A percentile compares a stretch with the other conserved stretches of the same genome.
Conservation (phyloP, 1,140 invertebrate genomes). For the Capitella teleta region DNA sequence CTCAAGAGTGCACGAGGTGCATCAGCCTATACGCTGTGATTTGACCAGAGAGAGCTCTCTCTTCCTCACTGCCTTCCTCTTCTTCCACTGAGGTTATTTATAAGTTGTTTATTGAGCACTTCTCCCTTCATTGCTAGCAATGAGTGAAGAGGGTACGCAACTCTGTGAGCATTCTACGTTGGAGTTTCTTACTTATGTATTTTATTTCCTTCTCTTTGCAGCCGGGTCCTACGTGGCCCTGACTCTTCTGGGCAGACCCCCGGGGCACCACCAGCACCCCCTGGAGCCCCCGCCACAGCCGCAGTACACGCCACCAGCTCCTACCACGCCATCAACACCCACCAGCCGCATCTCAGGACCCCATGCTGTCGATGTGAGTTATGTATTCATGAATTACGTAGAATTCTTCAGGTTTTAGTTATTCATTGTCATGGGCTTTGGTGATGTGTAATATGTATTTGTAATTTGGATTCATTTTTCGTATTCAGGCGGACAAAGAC, state of each 20-base stretch:
- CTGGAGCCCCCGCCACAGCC: conserved; percentile 32
- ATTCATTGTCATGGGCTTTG: too few species aligned
- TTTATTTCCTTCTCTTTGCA: conserved; percentile 21
- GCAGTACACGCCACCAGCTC: conserved; percentile 14
- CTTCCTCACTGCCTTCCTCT: too few species aligned
- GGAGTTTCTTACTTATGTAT: background rate
- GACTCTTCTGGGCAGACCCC: conserved; percentile 41
- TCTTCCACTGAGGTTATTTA: too few species aligned
- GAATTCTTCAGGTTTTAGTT: conserved; percentile 1
- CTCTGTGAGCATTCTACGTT: too few species aligned
- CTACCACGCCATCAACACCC: conserved; percentile 22
- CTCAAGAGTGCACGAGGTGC: too few species aligned
- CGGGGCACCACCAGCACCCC: conserved; percentile 34
- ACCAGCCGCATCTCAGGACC: conserved; percentile 67
- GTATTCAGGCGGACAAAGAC: conserved; percentile 58
- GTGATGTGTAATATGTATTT: background rate
- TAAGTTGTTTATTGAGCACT: too few species aligned
- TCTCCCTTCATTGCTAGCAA: too few species aligned
- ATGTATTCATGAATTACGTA: background rate
- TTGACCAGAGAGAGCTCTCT: too few species aligned
- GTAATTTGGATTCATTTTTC: conserved; percentile 34
- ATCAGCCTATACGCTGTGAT: too few species aligned
- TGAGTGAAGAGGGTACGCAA: too few species aligned
- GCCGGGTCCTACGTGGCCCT: conserved; percentile 45
- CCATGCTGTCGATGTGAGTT: conserved; percentile 71